Evolutionary conservation across 2,888 invertebrate species (phyloP).

Genomic region (Graphium colonna): DNA sequence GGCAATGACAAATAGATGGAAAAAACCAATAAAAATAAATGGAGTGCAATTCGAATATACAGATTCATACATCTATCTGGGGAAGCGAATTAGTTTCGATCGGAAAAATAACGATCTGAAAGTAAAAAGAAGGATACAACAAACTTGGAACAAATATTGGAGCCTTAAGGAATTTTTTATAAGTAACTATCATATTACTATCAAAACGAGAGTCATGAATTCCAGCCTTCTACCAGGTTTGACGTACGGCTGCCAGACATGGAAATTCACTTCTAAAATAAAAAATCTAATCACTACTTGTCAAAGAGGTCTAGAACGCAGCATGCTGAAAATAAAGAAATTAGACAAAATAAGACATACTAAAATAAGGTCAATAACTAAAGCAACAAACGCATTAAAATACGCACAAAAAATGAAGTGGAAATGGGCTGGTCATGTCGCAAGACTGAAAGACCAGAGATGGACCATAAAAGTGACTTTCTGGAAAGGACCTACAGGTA

Average conservation of each 20-base stretch:
- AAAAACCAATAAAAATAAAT: conserved; percentile 18
- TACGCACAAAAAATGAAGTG: background rate
- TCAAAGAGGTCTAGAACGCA: no score
- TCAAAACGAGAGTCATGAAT: no score
- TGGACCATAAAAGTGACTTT: background rate
- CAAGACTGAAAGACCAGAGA: background rate
- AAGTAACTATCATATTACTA: conserved; percentile 1
- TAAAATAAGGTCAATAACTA: conserved; percentile 1
- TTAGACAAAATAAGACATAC: conserved; percentile 8
- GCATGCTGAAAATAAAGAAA: conserved; percentile 11
- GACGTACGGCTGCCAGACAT: no score
- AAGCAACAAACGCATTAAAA: background rate
- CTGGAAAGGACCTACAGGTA: no score
- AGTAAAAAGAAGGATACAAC: conserved; percentile 3
- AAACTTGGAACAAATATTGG: no score
- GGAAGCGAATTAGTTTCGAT: background rate
- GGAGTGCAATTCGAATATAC: conserved; percentile 18
- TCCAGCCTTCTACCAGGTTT: conserved; percentile 13
- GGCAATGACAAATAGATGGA: conserved; percentile 12
- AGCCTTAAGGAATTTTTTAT: background rate
- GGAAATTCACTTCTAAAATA: no score
- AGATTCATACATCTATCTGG: conserved; percentile 20
- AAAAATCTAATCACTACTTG: conserved; percentile 14
- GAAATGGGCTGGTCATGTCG: no score
- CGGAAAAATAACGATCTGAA: conserved; percentile 8